phyloP scores from a whole-genome alignment of 1,140 invertebrate genomes.

The Antheraea pernyi region DNA sequence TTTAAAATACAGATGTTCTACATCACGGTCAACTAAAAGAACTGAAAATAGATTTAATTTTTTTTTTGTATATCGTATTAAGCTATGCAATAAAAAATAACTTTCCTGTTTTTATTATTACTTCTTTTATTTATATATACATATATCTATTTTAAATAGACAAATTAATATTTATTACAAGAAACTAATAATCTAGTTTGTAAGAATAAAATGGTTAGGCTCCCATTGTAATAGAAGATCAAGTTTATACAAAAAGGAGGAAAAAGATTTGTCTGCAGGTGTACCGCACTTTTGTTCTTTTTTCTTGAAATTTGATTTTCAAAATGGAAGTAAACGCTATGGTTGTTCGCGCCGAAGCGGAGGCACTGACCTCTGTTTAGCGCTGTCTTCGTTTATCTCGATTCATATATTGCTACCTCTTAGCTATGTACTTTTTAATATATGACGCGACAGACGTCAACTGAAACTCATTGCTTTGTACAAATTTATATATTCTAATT shows the following conservation, averaged over 20 bases:
- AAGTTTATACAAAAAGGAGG: too few relatives aligned
- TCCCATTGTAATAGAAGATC: too few relatives aligned
- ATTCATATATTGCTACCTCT: not conserved
- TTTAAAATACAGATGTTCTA: too few relatives aligned
- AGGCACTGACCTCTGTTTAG: constrained; percentile 69
- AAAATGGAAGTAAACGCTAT: constrained; percentile 21
- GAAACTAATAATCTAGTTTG: too few relatives aligned
- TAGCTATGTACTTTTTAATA: not conserved
- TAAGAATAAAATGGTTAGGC: too few relatives aligned
- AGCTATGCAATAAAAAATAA: too few relatives aligned
- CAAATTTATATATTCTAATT: not conserved
- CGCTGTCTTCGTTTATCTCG: constrained; percentile 58
- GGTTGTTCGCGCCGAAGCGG: constrained; percentile 45
- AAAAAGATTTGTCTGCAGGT: not conserved
- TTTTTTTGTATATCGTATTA: too few relatives aligned
- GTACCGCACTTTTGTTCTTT: not conserved
- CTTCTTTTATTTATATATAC: too few relatives aligned
- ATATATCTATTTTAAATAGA: too few relatives aligned
- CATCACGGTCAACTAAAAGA: too few relatives aligned
- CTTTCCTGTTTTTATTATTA: too few relatives aligned
- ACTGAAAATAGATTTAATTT: too few relatives aligned
- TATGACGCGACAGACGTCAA: constrained; percentile 54
- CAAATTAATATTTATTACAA: not conserved
- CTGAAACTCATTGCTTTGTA: constrained; percentile 42
- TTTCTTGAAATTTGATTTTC: not conserved